These are phyloP conservation scores for Amia ocellicauda DNA, from an alignment of 2,113 vertebrate genomes.

Conservation along the genomic window DNA sequence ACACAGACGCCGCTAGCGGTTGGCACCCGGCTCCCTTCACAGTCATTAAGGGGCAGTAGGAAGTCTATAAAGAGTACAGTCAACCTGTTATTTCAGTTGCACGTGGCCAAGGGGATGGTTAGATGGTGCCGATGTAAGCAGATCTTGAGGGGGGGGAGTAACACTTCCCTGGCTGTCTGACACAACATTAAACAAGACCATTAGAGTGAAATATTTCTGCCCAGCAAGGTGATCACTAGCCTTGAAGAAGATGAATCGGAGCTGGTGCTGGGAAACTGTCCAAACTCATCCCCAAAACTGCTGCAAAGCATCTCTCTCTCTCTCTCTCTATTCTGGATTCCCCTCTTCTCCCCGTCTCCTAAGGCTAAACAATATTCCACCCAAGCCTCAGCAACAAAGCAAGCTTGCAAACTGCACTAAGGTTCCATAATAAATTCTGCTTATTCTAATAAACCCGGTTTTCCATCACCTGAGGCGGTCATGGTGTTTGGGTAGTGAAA, in stretches of 20 bases:
- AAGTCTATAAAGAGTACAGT: not conserved
- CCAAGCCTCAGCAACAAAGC: too few relatives aligned
- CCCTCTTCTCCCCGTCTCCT: not conserved
- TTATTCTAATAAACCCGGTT: too few relatives aligned
- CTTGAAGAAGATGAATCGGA: constrained; percentile 10
- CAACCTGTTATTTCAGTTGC: too few relatives aligned
- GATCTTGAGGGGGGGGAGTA: constrained; percentile 30
- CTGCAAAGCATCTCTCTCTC: not conserved
- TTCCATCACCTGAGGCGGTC: too few relatives aligned
- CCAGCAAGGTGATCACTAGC: not conserved
- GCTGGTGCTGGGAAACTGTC: not conserved
- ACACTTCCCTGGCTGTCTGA: not conserved
- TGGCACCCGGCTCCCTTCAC: not conserved
- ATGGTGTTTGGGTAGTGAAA: too few relatives aligned
- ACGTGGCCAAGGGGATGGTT: constrained; percentile 7
- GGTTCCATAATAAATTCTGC: too few relatives aligned
- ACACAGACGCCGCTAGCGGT: too few relatives aligned
- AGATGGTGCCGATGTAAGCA: constrained; percentile 55
- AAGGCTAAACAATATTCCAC: not conserved
- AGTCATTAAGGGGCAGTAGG: not conserved
- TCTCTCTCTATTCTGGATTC: not conserved
- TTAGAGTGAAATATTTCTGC: constrained; percentile 13
- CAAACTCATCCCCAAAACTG: not conserved
- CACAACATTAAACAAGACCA: constrained; percentile 2
- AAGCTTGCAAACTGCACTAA: too few relatives aligned